Evolutionary conservation across 2,797 vertebrate genomes (phyloP).

Genomic region (Tolypeutes matacus): DNA sequence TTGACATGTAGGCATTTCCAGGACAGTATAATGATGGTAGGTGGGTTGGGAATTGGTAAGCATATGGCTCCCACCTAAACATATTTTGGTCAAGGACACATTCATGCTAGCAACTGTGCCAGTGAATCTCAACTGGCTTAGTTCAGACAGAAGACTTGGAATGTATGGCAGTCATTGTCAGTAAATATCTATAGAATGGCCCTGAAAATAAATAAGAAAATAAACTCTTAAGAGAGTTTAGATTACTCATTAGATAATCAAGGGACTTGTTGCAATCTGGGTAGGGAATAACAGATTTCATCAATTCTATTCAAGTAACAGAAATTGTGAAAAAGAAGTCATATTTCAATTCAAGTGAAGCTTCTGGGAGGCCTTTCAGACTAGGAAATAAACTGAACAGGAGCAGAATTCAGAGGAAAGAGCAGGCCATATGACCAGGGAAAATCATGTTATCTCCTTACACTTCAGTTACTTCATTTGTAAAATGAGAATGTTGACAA

Average conservation of each 20-base stretch:
- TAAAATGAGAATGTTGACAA: too few relatives aligned
- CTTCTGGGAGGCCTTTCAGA: too few relatives aligned
- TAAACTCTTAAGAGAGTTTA: too few relatives aligned
- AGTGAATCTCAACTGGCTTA: background rate
- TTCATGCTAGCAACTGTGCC: background rate
- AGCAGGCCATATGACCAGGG: too few relatives aligned
- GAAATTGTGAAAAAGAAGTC: background rate
- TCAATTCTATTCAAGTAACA: background rate
- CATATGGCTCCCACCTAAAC: background rate
- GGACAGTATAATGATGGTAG: background rate
- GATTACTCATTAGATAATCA: too few relatives aligned
- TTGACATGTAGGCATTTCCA: background rate
- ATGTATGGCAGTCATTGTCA: background rate
- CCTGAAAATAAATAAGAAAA: too few relatives aligned
- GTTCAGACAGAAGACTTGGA: background rate
- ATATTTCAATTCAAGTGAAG: background rate
- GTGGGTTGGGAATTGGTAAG: background rate
- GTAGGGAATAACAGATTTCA: background rate
- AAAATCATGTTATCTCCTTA: too few relatives aligned
- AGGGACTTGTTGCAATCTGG: too few relatives aligned
- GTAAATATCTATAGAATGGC: background rate
- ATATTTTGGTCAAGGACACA: background rate
- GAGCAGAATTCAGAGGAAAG: too few relatives aligned
- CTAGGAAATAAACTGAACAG: too few relatives aligned
- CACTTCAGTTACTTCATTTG: too few relatives aligned